phyloP scores from a whole-genome alignment of 1,140 invertebrate species.

The Cydia splendana region DNA sequence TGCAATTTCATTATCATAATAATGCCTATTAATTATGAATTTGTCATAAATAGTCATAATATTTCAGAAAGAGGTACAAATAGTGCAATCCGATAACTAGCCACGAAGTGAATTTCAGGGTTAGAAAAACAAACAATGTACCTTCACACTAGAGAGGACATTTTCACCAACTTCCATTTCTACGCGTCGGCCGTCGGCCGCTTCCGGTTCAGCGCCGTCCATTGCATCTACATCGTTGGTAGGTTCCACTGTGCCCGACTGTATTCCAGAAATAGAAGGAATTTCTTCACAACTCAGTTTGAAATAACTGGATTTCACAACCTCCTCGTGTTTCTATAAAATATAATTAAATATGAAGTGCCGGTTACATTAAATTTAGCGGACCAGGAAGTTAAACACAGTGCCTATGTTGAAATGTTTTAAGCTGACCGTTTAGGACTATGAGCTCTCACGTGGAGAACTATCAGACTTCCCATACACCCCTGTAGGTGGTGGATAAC shows the following conservation, averaged over 20 bases:
- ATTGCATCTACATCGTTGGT: constrained; percentile 26
- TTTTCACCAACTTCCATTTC: constrained; percentile 34
- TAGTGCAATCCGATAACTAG: no score
- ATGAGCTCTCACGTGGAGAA: no score
- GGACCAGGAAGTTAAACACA: no score
- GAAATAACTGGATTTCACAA: constrained; percentile 55
- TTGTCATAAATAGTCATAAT: no score
- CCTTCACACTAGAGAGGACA: constrained; percentile 38
- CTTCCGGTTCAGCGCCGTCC: constrained; percentile 21
- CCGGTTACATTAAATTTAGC: no score
- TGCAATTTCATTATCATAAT: constrained; percentile 33
- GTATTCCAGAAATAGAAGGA: constrained; percentile 11
- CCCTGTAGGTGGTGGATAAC: no score
- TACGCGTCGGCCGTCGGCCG: background rate
- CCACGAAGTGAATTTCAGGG: no score
- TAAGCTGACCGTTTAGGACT: no score
- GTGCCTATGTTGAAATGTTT: no score
- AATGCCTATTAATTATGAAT: no score
- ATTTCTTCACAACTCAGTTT: constrained; percentile 34
- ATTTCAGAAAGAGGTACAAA: no score
- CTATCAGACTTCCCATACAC: no score
- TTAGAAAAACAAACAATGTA: background rate
- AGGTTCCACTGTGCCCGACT: constrained; percentile 19
- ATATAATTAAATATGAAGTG: background rate
- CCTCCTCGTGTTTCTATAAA: constrained; percentile 51